Evolutionary conservation across 2,797 vertebrate species (phyloP).

Genomic region (Eulemur rubriventer): DNA sequence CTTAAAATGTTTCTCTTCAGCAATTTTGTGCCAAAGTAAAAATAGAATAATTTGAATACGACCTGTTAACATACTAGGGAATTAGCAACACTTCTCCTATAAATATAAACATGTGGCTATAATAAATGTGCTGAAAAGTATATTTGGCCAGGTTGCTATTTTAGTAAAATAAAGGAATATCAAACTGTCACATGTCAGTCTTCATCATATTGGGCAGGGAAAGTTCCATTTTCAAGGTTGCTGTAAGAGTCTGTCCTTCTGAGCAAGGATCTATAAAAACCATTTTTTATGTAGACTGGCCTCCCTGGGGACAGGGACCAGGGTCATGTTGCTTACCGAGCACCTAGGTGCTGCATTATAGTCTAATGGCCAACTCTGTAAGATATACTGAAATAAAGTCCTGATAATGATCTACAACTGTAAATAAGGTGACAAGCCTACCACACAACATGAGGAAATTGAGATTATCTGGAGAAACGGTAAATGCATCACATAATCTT

Average conservation of each 20-base stretch:
- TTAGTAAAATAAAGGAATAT: slow-evolving; percentile 58
- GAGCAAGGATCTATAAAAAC: background rate
- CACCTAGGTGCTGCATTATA: background rate
- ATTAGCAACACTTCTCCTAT: slow-evolving; percentile 50
- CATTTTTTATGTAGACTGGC: background rate
- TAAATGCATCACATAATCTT: background rate
- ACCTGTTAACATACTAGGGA: slow-evolving; percentile 51
- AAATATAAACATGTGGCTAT: slow-evolving; percentile 55
- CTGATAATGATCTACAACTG: background rate
- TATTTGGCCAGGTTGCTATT: slow-evolving; percentile 60
- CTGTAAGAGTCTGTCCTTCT: background rate
- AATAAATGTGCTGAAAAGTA: slow-evolving; percentile 45
- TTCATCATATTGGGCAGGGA: slow-evolving; percentile 1
- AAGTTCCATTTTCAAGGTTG: slow-evolving; percentile 10
- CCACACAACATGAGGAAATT: background rate
- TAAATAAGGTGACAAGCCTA: background rate
- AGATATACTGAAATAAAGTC: background rate
- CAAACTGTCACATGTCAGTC: slow-evolving; percentile 52
- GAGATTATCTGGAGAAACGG: background rate
- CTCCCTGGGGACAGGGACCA: background rate
- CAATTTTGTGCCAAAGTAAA: slow-evolving; percentile 69
- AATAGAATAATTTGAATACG: slow-evolving; percentile 64
- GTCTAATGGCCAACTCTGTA: background rate
- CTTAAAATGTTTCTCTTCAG: slow-evolving; percentile 69
- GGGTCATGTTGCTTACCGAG: background rate